Base-by-base conservation (phyloP, 1,140 invertebrate genomes). In the Drosophila kurseongensis region DNA sequence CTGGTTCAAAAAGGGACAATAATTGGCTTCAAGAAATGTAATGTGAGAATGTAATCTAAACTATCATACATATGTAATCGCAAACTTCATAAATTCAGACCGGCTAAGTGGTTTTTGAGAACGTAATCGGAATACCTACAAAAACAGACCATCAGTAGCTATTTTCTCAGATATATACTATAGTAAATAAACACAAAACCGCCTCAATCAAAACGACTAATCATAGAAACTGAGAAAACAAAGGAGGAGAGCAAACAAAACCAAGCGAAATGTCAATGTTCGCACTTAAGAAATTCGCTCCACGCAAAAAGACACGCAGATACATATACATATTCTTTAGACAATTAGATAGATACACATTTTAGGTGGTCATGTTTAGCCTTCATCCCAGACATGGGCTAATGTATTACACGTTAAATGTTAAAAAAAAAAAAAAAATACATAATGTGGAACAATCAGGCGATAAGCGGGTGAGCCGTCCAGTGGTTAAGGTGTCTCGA, bases 201-300 rank as follows among this genome's bases (percentile, higher is more conserved):
- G 48, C 48, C 48, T 16, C 29, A 51, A 51, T 51, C 5, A 51
- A 14, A 6, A 8, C 29, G 29, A 51, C 13, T 32, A 51, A 51
- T 51, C 29, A 51, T 35, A 40, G 36, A 27, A 58, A 35, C 45
- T 16, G n/a, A 10, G 9, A 40, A 40, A 9, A 38, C 14, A 42
- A 62, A 13, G 36, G 14, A 32, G 51, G 23, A 40, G 12, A 47
- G n/a, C 55, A 44, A 41, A 35, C n/a, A 18, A 16, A 38, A 44
- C 18, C 18, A 5, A 40, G 36, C 52, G 5, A 41, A 41, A 56
- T 29, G 52, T 35, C 54, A 42, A 62, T 58, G 60, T 29, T 61
- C 58, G 58, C 47, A 51, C 58, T 38, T 38, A 61, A n/a, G 41
- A 55, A 13, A 16, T 40, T 54, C 3, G 35, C 10, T 38, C 12